A percentile compares a stretch with the other conserved stretches of the same genome.
Conservation (phyloP, 1,140 invertebrate species). For the Nasonia longicornis region DNA sequence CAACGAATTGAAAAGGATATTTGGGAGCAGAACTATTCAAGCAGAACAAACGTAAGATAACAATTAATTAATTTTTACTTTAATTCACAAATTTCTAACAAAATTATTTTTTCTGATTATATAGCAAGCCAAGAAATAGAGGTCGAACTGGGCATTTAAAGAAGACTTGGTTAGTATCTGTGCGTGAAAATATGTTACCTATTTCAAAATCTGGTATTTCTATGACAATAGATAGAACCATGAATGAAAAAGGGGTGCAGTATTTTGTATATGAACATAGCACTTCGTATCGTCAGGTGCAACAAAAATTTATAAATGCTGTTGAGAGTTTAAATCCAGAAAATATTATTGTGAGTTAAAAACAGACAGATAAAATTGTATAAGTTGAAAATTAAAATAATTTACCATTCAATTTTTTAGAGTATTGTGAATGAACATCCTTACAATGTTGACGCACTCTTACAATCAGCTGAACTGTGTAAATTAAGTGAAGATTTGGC, state of each 20-base stretch:
- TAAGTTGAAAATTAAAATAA: constrained; percentile 7
- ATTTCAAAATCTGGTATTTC: constrained; percentile 78
- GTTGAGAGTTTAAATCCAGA: constrained; percentile 74
- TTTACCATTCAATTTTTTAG: constrained; percentile 61
- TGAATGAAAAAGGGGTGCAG: constrained; percentile 63
- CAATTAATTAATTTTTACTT: constrained; percentile 21
- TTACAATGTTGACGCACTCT: constrained; percentile 87
- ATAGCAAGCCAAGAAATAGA: constrained; percentile 72
- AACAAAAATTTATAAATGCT: constrained; percentile 81
- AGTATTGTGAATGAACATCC: constrained; percentile 80
- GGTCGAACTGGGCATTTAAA: constrained; percentile 71
- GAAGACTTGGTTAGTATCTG: constrained; percentile 76
- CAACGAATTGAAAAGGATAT: constrained; percentile 87
- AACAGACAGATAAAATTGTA: not conserved
- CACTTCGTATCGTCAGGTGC: constrained; percentile 80
- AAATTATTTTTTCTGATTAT: constrained; percentile 27
- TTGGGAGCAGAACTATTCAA: constrained; percentile 84
- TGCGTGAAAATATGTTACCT: constrained; percentile 77
- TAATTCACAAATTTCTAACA: constrained; percentile 38
- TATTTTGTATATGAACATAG: constrained; percentile 88
- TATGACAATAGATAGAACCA: constrained; percentile 76
- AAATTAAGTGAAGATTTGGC: constrained; percentile 84
- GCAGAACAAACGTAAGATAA: constrained; percentile 73
- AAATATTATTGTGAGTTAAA: constrained; percentile 40
- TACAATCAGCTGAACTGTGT: constrained; percentile 87